Evolutionary conservation across 2,888 invertebrate species (phyloP).

Genomic region (Folsomia manolachei): DNA sequence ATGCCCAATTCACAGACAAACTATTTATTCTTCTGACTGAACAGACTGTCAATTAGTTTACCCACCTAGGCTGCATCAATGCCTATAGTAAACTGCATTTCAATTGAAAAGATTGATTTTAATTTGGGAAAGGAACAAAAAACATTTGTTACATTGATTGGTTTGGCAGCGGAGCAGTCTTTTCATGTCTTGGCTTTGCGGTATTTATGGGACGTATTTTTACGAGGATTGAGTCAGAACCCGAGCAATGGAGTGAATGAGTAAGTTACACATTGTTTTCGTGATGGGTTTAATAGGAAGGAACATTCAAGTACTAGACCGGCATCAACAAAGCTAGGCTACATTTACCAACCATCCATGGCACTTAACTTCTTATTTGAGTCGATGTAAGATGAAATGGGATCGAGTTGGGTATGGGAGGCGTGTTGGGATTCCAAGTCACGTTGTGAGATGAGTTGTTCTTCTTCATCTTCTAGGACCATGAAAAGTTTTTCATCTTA

Average conservation of each 20-base stretch:
- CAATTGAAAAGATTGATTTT: not conserved
- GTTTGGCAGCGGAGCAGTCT: too few species aligned
- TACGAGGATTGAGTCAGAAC: too few species aligned
- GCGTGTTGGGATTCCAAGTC: conserved; percentile 40
- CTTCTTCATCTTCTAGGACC: not conserved
- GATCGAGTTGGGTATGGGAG: conserved; percentile 17
- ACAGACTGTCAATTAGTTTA: not conserved
- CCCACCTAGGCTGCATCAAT: not conserved
- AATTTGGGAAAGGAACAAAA: not conserved
- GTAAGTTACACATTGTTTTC: not conserved
- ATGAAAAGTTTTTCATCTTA: not conserved
- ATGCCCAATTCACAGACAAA: not conserved
- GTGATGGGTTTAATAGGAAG: not conserved
- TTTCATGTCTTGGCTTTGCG: not conserved
- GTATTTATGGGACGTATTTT: not conserved
- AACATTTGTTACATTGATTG: not conserved
- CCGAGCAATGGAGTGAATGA: too few species aligned
- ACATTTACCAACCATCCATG: too few species aligned
- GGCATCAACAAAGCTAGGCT: too few species aligned
- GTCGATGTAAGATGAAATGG: too few species aligned
- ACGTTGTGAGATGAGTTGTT: conserved; percentile 17
- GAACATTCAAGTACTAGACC: too few species aligned
- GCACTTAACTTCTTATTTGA: too few species aligned
- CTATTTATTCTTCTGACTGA: not conserved
- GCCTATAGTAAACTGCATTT: too few species aligned